phyloP scores from a whole-genome alignment of 2,888 invertebrate genomes.

The Andrena hattorfiana region DNA sequence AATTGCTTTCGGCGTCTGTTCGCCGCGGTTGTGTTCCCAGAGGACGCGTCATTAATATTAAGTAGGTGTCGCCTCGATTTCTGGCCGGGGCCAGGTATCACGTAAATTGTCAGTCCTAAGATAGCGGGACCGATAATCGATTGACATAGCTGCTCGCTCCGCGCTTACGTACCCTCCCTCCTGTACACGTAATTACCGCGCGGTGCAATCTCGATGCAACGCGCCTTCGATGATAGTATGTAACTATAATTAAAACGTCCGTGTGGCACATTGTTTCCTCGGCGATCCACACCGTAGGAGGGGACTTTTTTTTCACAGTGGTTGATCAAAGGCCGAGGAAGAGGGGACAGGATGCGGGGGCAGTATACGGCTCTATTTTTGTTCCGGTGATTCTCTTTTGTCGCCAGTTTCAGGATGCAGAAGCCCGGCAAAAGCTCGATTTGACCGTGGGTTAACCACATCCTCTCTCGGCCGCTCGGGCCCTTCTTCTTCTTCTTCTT shows the following conservation, averaged over 20 bases:
- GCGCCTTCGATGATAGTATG: too few species aligned
- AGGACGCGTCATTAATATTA: constrained; percentile 66
- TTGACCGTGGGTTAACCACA: constrained; percentile 84
- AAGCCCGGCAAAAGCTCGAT: constrained; percentile 84
- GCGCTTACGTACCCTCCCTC: too few species aligned
- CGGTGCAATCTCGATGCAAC: too few species aligned
- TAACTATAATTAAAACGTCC: constrained; percentile 3
- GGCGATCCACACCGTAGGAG: not conserved
- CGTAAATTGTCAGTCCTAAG: constrained; percentile 17
- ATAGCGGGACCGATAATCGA: constrained; percentile 25
- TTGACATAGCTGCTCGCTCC: not conserved
- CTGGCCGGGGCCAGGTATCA: not conserved
- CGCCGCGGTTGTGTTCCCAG: constrained; percentile 33
- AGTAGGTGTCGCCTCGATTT: constrained; percentile 44
- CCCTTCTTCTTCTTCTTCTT: constrained; percentile 59
- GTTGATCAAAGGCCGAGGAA: not conserved
- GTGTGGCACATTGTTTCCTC: not conserved
- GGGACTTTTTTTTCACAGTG: not conserved
- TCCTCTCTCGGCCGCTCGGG: constrained; percentile 77
- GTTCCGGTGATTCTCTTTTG: constrained; percentile 76
- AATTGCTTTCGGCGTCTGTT: constrained; percentile 32
- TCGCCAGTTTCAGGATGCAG: constrained; percentile 82
- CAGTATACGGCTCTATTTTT: constrained; percentile 71
- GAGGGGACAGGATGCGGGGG: constrained; percentile 73
- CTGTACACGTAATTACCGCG: too few species aligned